phyloP scores from a whole-genome alignment of 2,113 vertebrate species.

The Cavia aperea region DNA sequence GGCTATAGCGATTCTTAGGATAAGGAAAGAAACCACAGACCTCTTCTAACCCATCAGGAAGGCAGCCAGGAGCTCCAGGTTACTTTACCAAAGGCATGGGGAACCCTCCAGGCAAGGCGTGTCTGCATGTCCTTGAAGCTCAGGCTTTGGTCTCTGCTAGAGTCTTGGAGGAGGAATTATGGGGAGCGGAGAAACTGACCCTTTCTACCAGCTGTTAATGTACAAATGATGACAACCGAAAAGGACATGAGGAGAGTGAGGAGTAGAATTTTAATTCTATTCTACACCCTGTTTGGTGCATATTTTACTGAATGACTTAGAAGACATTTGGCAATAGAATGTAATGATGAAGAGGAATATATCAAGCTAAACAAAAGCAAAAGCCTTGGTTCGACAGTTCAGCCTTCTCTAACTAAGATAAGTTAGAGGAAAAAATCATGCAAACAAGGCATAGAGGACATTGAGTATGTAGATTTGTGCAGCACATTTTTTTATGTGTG shows the following conservation, averaged over 20 bases:
- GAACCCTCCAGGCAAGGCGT: not conserved
- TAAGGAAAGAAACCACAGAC: not conserved
- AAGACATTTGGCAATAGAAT: not conserved
- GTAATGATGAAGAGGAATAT: not conserved
- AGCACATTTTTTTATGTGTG: not conserved
- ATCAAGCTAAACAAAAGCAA: not conserved
- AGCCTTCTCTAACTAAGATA: not conserved
- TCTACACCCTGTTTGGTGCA: not conserved
- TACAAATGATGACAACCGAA: not conserved
- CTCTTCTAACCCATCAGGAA: not conserved
- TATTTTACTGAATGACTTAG: conserved; percentile 2
- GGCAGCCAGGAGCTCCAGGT: not conserved
- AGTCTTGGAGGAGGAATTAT: not conserved
- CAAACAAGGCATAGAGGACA: not conserved
- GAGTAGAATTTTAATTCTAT: not conserved
- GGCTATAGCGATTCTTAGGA: not conserved
- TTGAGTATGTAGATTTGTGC: not conserved
- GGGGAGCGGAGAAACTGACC: not conserved
- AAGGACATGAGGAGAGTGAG: not conserved
- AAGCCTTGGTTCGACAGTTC: not conserved
- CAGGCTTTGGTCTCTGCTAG: not conserved
- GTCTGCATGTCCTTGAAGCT: not conserved
- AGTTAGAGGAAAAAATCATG: not conserved
- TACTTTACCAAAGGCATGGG: not conserved
- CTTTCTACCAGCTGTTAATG: not conserved